phyloP scores from a whole-genome alignment of 2,113 vertebrate species.

The Chaetops frenatus region DNA sequence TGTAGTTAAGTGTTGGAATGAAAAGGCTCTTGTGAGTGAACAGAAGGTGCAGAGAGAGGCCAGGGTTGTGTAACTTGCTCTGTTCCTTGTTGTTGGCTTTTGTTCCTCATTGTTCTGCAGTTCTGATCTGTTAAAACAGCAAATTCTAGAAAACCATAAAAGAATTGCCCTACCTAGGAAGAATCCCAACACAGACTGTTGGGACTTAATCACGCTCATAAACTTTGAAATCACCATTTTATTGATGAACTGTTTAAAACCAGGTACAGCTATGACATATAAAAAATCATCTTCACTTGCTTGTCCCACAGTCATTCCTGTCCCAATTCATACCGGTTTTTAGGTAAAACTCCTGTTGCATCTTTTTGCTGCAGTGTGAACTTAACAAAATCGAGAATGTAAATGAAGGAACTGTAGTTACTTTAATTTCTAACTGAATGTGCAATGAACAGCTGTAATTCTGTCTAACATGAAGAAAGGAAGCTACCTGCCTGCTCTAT shows the following conservation, averaged over 20 bases:
- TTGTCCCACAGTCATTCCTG: background rate
- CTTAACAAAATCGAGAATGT: background rate
- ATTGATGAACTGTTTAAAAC: background rate
- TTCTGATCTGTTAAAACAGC: background rate
- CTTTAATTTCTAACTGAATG: background rate
- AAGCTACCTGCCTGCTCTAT: background rate
- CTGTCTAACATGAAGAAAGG: background rate
- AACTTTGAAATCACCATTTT: background rate
- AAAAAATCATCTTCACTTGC: background rate
- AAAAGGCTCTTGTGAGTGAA: background rate
- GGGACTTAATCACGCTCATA: background rate
- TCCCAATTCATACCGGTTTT: background rate
- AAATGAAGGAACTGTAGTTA: background rate
- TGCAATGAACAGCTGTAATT: background rate
- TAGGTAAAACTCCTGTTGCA: background rate
- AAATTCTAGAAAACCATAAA: background rate
- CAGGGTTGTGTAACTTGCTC: background rate
- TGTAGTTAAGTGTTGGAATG: background rate
- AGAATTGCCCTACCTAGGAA: background rate
- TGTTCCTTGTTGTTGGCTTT: background rate
- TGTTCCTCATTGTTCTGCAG: background rate
- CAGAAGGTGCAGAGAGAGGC: background rate
- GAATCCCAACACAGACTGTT: background rate
- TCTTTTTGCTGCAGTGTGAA: background rate
- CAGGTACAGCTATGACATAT: background rate